A percentile compares a stretch with the other conserved stretches of the same genome.
These are phyloP conservation scores for Zaprionus gabonicus DNA, from an alignment of 1,140 invertebrate genomes.

Conservation along the genomic window DNA sequence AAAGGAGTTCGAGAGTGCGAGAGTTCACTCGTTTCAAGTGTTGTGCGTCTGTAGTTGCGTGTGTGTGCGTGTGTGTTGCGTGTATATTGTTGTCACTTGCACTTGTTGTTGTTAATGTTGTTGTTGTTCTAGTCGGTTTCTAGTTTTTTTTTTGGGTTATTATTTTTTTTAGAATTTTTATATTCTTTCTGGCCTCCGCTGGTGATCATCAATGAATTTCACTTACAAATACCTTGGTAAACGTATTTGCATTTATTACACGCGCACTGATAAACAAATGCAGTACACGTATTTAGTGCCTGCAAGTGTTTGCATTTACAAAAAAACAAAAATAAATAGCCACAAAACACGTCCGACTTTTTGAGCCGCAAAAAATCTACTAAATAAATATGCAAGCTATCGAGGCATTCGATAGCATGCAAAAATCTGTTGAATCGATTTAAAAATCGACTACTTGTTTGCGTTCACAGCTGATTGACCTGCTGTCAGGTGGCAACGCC, in stretches of 20 bases:
- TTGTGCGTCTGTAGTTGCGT: neutral
- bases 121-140: conserved; percentile 15
- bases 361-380: conserved; percentile 50
- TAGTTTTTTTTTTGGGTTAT: conserved; percentile 7
- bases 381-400: conserved; percentile 44
- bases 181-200: conserved; percentile 2
- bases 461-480: conserved; percentile 30
- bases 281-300: conserved; percentile 43
- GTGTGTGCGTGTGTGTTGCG: neutral
- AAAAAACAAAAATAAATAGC: conserved; percentile 56
- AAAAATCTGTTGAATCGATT: conserved; percentile 28
- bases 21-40: neutral
- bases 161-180: conserved; percentile 1
- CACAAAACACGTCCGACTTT: conserved; percentile 58
- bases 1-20: conserved; percentile 9
- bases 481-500: conserved; percentile 21
- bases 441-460: conserved; percentile 40
- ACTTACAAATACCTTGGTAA: conserved; percentile 5
- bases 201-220: conserved; percentile 6
- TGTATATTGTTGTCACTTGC: conserved; percentile 44
- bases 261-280: conserved; percentile 51
- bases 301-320: conserved; percentile 48
- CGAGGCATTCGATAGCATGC: conserved; percentile 39
- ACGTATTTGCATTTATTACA: conserved; percentile 29
- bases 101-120: conserved; percentile 61